Evolutionary conservation across 2,888 invertebrate genomes (phyloP), one percentile per base, ranked within the genome.

Genomic region (Noctua pronuba): DNA sequence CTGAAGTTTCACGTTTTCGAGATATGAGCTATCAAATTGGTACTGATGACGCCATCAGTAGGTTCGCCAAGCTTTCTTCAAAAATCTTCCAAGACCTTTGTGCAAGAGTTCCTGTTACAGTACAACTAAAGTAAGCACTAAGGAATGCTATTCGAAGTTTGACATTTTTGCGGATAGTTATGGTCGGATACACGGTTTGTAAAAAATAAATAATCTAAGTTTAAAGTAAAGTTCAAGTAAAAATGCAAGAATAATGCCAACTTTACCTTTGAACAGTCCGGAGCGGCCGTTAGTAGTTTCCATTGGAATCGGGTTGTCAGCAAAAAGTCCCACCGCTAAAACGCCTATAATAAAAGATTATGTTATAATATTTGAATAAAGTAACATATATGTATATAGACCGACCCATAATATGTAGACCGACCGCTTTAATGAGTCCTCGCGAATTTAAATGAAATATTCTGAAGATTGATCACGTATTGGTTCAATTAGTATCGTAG

Each of bases 291-390:
- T 97, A 0, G 99, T 99, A 0, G 99, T 98, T 65, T 97, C 97
- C 92, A 99, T 96, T 0, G 99, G 98, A 75, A 97, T 95, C 0
- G 99, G 99, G 92, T 98, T 97, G 77, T 98, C 98, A 18, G 99
- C 99, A 92, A 99, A 99, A 0, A 99, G 95, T 0, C 99, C 99
- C 1, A 99, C 98, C 0, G 99, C 98, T 28, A 99, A 79, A 35
- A 99, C 98, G 18, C 99, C 98, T 99, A 97, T 93, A 90, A 79
- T 41, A 18, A 41, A 65, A 41, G 21, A 21, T 11, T 7, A 16
- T 28, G 13, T 13, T 28, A 58, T 28, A 31, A 31, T 31, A 58
- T 16, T 28, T 28, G 7, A 28, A 55, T 58, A 58, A 58, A 28
- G 28, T 28, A 28, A 55, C 3, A 28, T 6, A 28, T 11, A n/a